These are phyloP conservation scores for Pemphigus obesinymphae DNA, from an alignment of 1,140 invertebrate genomes.

Conservation along the genomic window DNA sequence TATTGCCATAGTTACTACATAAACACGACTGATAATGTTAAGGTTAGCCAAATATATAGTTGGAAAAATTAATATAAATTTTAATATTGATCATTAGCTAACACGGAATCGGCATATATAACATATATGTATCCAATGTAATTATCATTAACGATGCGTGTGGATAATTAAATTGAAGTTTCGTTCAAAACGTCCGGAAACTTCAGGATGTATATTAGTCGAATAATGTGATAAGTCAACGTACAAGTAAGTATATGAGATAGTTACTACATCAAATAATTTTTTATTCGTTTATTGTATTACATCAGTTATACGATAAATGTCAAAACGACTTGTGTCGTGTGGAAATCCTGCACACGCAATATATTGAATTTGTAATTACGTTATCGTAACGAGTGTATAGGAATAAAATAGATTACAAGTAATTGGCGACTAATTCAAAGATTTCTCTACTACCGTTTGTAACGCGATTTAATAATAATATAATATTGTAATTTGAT, in stretches of 20 bases:
- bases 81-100: too few species aligned
- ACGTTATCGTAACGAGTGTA: too few species aligned
- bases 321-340: not conserved
- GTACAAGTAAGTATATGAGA: not conserved
- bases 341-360: not conserved
- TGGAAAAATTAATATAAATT: too few species aligned
- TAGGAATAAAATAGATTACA: too few species aligned
- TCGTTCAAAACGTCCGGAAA: not conserved
- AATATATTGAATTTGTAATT: too few species aligned
- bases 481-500: too few species aligned
- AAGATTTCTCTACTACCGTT: too few species aligned
- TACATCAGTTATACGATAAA: not conserved
- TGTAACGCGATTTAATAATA: too few species aligned
- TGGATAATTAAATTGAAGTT: not conserved
- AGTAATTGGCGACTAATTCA: too few species aligned
- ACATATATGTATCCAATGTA: not conserved
- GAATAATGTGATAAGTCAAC: not conserved
- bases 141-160: not conserved
- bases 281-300: not conserved
- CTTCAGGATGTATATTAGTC: not conserved
- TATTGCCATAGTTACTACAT: too few species aligned
- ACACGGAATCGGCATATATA: not conserved
- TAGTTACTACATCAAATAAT: not conserved
- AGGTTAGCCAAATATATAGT: too few species aligned
- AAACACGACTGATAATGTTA: too few species aligned